Conservation (phyloP, 2,797 vertebrate genomes). For the Microctenopoma stevenorrisi region DNA sequence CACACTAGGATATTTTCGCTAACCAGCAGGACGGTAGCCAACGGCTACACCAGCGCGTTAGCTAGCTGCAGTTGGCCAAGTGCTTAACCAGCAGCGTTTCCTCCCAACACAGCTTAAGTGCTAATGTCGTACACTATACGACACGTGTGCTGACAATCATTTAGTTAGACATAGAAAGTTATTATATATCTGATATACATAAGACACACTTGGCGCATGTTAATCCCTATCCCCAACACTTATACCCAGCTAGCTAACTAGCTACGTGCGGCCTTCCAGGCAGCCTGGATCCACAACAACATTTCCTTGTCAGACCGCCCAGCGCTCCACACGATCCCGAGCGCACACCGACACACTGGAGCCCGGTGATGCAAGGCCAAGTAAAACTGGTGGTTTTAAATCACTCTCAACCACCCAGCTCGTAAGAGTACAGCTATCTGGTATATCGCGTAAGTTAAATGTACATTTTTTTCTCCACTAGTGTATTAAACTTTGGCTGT, state of each 20-base stretch:
- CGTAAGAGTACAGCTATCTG: conserved; percentile 27
- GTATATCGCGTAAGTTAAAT: conserved; percentile 39
- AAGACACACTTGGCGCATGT: conserved; percentile 34
- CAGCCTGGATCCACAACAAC: conserved; percentile 54
- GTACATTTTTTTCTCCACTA: conserved; percentile 31
- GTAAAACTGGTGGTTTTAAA: conserved; percentile 72
- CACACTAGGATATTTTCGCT: conserved; percentile 28
- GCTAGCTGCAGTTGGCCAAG: conserved; percentile 43
- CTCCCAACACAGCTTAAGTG: neutral
- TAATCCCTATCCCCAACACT: conserved; percentile 45
- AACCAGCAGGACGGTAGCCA: conserved; percentile 27
- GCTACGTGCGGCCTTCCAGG: conserved; percentile 72
- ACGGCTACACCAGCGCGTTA: conserved; percentile 30
- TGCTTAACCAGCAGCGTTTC: conserved; percentile 31
- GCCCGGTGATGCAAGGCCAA: conserved; percentile 78
- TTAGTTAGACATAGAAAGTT: neutral
- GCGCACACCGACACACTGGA: conserved; percentile 54
- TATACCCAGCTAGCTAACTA: conserved; percentile 60
- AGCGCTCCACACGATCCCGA: conserved; percentile 29
- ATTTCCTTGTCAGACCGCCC: conserved; percentile 53
- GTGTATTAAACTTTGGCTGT: conserved; percentile 76
- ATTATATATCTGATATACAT: neutral
- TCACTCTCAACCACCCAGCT: conserved; percentile 35
- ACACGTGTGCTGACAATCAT: neutral
- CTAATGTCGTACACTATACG: neutral